Base-by-base conservation (phyloP, 1,140 invertebrate species). In the Leptinotarsa texana region DNA sequence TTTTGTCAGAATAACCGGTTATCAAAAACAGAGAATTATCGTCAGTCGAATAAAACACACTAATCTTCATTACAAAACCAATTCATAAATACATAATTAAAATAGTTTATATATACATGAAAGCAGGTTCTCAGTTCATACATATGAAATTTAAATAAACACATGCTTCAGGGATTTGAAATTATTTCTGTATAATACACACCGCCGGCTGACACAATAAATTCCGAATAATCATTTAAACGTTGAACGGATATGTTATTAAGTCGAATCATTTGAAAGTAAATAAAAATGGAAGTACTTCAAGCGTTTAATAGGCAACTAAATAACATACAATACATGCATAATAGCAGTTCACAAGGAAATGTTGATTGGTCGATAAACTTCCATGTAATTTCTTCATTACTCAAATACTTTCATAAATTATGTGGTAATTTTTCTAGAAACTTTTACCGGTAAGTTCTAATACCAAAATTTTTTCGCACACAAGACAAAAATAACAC, bases 261-360 rank as follows among this genome's bases (percentile, higher is more conserved):
- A 57, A 57, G n/a, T 57, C 51, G 51, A 57, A 15, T 57, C 2
- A 57, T 57, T 57, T 17, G 51, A 57, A 57, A 57, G 13, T 15
- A 13, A 15, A 57, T 17, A 57, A 57, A 42, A 42, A 57, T 17
- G 4, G n/a, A 57, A 57, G 4, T 57, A 57, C 51, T 57, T 57
- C 51, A n/a, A 57, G 51, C 51, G 51, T 57, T 15, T 57, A 57
- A 57, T 57, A 57, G 51, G n/a, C 51, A 57, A 18, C 51, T n/a
- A 57, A 57, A 57, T 57, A 18, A 57, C n/a, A 57, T 57, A 57
- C 51, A 57, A 57, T 57, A 57, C n/a, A 17, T n/a, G 51, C 51
- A 57, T 57, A n/a, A 57, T 57, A 17, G 1, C 51, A 57, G 15
- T 57, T 18, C 51, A 57, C 17, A 57, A 57, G 51, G 51, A 57